Evolutionary conservation across 1,140 invertebrate genomes (phyloP).

Genomic region (Lordiphosa clarofinis): DNA sequence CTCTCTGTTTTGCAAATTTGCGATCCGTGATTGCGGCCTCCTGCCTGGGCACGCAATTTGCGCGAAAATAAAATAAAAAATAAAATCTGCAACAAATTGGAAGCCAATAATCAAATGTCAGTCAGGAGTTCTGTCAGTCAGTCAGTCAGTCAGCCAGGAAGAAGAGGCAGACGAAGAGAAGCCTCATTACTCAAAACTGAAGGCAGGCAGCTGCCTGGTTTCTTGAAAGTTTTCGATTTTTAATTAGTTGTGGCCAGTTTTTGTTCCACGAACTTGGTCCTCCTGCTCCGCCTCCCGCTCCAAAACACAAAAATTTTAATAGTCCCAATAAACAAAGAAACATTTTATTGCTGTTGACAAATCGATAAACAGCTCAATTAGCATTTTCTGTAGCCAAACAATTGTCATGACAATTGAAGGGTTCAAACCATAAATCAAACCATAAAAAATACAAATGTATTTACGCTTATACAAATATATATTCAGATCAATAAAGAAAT

Average conservation of each 20-base stretch:
- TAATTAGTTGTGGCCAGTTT: slow-evolving; percentile 19
- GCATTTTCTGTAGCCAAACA: slow-evolving; percentile 58
- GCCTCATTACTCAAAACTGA: slow-evolving; percentile 62
- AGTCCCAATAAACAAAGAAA: slow-evolving; percentile 2
- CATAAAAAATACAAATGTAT: slow-evolving; percentile 52
- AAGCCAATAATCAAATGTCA: slow-evolving; percentile 80
- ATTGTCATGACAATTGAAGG: slow-evolving; percentile 26
- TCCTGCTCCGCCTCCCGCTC: slow-evolving; percentile 47
- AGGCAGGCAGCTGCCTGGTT: not conserved
- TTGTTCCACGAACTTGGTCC: slow-evolving; percentile 28
- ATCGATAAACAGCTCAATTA: slow-evolving; percentile 77
- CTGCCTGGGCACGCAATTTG: slow-evolving; percentile 62
- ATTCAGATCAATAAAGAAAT: slow-evolving; percentile 71
- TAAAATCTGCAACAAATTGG: slow-evolving; percentile 68
- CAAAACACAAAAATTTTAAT: not conserved
- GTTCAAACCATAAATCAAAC: slow-evolving; percentile 65
- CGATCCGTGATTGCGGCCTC: slow-evolving; percentile 57
- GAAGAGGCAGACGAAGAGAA: not conserved
- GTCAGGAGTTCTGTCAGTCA: slow-evolving; percentile 48
- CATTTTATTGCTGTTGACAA: slow-evolving; percentile 58
- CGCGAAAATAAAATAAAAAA: slow-evolving; percentile 23
- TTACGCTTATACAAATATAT: slow-evolving; percentile 7
- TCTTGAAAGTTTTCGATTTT: slow-evolving; percentile 3
- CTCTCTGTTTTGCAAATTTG: slow-evolving; percentile 49
- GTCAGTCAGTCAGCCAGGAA: too few species aligned